Base-by-base conservation (phyloP, 2,888 invertebrate genomes). In the Arge pagana region DNA sequence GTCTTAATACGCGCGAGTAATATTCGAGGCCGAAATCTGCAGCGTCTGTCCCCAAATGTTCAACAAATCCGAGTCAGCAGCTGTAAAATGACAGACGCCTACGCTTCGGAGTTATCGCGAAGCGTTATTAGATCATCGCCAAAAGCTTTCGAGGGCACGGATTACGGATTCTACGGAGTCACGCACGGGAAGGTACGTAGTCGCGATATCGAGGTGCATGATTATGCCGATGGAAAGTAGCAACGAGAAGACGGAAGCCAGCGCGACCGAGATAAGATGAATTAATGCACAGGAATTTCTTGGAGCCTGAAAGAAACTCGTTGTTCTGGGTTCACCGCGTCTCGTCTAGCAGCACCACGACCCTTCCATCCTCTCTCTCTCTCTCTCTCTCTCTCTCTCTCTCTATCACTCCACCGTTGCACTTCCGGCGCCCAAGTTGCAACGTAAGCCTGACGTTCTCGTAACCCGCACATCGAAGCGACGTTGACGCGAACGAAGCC, bases 251-350 rank as follows among this genome's bases (percentile, higher is more conserved):
- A 36, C 43, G 43, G 50, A 51, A 51, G 42, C 50, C 43, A 65
- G 60, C 59, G 53, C 58, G 55, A 66, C 63, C n/a, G n/a, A n/a
- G n/a, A n/a, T 63, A 66, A 66, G 67, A 66, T 66, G 64, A 67
- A 66, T 66, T 65, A 66, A 66, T 67, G 63, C 60, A 49, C 50
- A 55, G 58, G 61, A 67, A 65, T 66, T 64, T 61, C 58, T 50
- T 35, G 41, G 53, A 64, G 62, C 59, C 63, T 45, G 53, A 58
- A 64, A 64, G 59, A 57, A 63, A 65, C 63, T 61, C 58, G 57
- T 37, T 57, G 55, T 55, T 45, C 36, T 52, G 54, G 49, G 41
- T 55, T 58, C 41, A 31, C 43, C 40, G 49, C 49, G n/a, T 31
- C 31, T 28, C 36, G 10, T 15, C 30, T 8, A 21, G 18, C 13